phyloP scores from a whole-genome alignment of 2,797 vertebrate species.

The Neosalanx taihuensis region DNA sequence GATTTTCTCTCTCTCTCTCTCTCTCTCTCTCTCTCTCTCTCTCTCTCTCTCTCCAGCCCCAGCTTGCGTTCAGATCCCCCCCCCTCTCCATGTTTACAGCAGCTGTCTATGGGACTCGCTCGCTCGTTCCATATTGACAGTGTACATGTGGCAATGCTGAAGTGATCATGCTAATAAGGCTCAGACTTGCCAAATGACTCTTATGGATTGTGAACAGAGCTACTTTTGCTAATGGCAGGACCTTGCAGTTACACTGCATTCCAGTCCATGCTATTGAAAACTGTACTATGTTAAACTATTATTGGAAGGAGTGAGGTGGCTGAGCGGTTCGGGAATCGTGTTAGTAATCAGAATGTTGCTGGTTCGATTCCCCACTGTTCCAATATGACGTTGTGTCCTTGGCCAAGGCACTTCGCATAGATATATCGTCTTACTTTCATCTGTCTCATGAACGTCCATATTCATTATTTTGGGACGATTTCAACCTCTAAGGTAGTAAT shows the following conservation, averaged over 20 bases:
- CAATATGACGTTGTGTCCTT: no score
- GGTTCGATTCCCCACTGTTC: no score
- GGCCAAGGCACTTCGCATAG: neutral
- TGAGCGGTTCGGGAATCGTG: no score
- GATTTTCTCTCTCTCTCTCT: slow-evolving; percentile 1
- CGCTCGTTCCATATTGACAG: neutral
- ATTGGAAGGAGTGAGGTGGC: neutral
- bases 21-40: neutral
- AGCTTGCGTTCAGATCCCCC: neutral
- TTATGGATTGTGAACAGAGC: neutral
- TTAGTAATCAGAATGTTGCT: no score
- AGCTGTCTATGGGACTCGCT: slow-evolving; percentile 15
- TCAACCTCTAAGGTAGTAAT: neutral
- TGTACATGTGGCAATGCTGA: no score
- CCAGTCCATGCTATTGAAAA: neutral
- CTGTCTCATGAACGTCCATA: neutral
- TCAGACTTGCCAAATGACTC: neutral
- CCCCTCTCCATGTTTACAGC: slow-evolving; percentile 8
- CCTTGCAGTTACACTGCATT: neutral
- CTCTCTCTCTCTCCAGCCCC: neutral
- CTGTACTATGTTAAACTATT: neutral
- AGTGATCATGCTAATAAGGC: slow-evolving; percentile 6
- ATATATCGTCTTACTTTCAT: neutral
- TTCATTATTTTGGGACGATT: neutral
- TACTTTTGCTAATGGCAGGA: neutral